Evolutionary conservation across 2,797 vertebrate genomes (phyloP), one percentile per base, ranked within the genome.

Genomic region (Melopsittacus undulatus): DNA sequence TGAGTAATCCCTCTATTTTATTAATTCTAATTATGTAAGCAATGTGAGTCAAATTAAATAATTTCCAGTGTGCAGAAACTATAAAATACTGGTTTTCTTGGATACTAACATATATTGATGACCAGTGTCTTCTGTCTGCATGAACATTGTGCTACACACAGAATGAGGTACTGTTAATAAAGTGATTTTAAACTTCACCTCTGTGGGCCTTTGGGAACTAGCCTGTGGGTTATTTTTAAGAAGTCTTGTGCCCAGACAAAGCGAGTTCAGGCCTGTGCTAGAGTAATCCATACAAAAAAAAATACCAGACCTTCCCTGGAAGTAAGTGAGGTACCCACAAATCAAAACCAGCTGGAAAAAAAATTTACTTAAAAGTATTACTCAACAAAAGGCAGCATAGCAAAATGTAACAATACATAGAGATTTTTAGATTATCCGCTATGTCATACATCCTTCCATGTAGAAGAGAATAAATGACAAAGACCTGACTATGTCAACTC

Each of bases 71-170:
- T 54, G 82, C 29, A 87, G 92, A 76, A 84, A 54, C 43, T 40
- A 68, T 49, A 79, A 90, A 89, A 70, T 38, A 82, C 19, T 61
- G 40, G 24, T 67, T 90, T 92, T 87, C 63, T 84, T 67, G 52
- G 61, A 52, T 77, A 83, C 9, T 76, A 87, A 83, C 54, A 10
- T 59, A 61, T 87, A 82, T 88, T 92, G 97, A 94, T 77, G 54
- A 83, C 51, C 77, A 79, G 26, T 3, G 43, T 7, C 15, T 89
- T 45, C 63, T 86, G 49, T 56, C 26, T 74, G 46, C 23, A 18
- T 34, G 89, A 51, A 42, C 26, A 34, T 2, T 54, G 59, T 59
- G 26, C 27, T 79, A 36, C 54, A 40, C 34, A 43, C 23, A 74
- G 92, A 79, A 76, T 76, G 26, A 79, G 64, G n/a, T 49, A 32